phyloP scores from a whole-genome alignment of 2,888 invertebrate genomes.

The Antitype chi region DNA sequence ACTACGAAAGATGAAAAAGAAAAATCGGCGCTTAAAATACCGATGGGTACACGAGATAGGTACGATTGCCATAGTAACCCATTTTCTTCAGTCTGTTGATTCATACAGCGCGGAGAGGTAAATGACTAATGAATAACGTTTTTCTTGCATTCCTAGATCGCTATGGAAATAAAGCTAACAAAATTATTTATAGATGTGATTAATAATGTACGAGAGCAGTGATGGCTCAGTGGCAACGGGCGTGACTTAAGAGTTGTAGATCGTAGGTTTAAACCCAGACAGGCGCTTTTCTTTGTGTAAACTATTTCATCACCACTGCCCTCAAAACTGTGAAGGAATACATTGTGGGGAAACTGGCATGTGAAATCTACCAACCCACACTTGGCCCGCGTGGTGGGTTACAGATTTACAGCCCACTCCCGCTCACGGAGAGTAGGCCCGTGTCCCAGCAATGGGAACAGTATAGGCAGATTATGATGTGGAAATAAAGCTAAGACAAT shows the following conservation, averaged over 20 bases:
- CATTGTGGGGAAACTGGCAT: too few relatives aligned
- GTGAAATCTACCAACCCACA: too few relatives aligned
- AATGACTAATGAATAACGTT: slow-evolving; percentile 43
- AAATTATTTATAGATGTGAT: slow-evolving; percentile 50
- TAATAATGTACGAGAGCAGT: slow-evolving; percentile 18
- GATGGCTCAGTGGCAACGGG: too few relatives aligned
- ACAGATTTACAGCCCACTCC: too few relatives aligned
- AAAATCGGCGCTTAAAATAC: slow-evolving; percentile 28
- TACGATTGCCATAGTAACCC: slow-evolving; percentile 40
- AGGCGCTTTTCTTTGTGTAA: too few relatives aligned
- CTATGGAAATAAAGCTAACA: slow-evolving; percentile 31
- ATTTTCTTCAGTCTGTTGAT: slow-evolving; percentile 31
- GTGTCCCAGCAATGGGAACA: too few relatives aligned
- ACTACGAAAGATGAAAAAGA: slow-evolving; percentile 14
- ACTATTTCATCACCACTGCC: too few relatives aligned
- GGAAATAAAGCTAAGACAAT: slow-evolving; percentile 30
- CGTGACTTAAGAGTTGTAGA: too few relatives aligned
- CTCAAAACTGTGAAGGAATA: too few relatives aligned
- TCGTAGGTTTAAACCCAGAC: too few relatives aligned
- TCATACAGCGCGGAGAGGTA: slow-evolving; percentile 29
- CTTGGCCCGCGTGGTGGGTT: too few relatives aligned
- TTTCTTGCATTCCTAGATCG: slow-evolving; percentile 52
- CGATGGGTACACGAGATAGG: neutral
- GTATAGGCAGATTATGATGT: neutral
- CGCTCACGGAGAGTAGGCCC: too few relatives aligned